phyloP scores from a whole-genome alignment of 2,888 invertebrate species.

The Diadegma fenestrale region DNA sequence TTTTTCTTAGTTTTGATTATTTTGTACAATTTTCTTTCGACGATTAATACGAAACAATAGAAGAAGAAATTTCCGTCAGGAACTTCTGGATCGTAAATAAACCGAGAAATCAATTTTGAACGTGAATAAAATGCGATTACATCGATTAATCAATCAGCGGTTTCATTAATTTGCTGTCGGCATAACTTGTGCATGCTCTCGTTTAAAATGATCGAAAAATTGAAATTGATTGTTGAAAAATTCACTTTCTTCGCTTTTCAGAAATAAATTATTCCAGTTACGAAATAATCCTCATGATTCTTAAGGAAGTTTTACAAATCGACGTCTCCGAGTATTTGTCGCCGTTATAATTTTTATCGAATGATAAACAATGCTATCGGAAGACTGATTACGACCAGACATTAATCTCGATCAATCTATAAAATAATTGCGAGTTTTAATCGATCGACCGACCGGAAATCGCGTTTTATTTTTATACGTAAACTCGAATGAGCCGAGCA shows the following conservation, averaged over 20 bases:
- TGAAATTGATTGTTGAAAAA: not conserved
- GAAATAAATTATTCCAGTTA: not conserved
- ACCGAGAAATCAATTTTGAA: not conserved
- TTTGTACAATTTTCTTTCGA: not conserved
- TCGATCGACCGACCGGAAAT: conserved; percentile 28
- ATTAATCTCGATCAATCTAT: conserved; percentile 12
- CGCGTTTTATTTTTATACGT: not conserved
- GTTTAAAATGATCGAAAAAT: not conserved
- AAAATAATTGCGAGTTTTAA: not conserved
- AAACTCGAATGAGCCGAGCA: not conserved
- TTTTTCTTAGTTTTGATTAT: not conserved
- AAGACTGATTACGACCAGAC: not conserved
- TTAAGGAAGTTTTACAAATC: not conserved
- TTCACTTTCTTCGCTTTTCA: not conserved
- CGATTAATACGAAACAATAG: not conserved
- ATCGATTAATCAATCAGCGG: not conserved
- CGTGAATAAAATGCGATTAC: not conserved
- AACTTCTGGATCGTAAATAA: not conserved
- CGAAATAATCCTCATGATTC: not conserved
- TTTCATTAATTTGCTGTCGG: not conserved
- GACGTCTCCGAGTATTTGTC: not conserved
- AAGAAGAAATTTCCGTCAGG: not conserved
- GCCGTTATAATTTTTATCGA: not conserved
- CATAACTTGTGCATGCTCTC: not conserved
- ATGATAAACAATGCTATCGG: not conserved